These are phyloP conservation scores for Mus minutoides DNA, from an alignment of 2,797 vertebrate genomes.

Conservation along the genomic window DNA sequence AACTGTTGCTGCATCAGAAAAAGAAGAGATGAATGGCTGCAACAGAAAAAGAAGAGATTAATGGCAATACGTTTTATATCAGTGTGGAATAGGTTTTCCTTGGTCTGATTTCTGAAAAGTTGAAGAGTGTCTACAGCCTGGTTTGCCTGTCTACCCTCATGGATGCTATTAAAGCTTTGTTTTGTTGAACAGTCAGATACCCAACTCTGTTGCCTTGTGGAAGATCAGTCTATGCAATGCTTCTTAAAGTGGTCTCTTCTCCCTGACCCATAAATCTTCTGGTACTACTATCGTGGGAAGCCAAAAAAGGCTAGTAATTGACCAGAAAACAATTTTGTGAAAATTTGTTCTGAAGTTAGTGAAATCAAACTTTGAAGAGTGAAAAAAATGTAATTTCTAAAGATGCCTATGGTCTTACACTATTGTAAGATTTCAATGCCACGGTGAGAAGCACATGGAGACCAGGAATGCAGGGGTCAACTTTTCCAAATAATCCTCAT, in stretches of 20 bases:
- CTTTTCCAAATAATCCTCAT: slow-evolving; percentile 22
- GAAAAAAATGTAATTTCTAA: slow-evolving; percentile 8
- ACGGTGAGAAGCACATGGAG: not conserved
- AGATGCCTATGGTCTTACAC: not conserved
- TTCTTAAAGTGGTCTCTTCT: slow-evolving; percentile 72
- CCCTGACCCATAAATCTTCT: slow-evolving; percentile 49
- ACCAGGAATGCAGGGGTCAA: not conserved
- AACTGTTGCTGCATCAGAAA: slow-evolving; percentile 89
- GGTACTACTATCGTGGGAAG: slow-evolving; percentile 73
- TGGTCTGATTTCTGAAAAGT: slow-evolving; percentile 62
- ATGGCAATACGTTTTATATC: not conserved
- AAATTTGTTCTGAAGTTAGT: slow-evolving; percentile 76
- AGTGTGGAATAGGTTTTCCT: slow-evolving; percentile 69
- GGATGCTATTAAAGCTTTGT: slow-evolving; percentile 74
- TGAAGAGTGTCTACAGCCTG: slow-evolving; percentile 67
- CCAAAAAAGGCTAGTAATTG: slow-evolving; percentile 66
- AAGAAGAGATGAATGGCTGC: not conserved
- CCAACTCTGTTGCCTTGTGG: slow-evolving; percentile 70
- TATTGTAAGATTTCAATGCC: not conserved
- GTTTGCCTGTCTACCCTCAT: slow-evolving; percentile 67
- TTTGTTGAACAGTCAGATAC: slow-evolving; percentile 74
- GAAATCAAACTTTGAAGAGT: slow-evolving; percentile 80
- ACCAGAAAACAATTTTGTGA: slow-evolving; percentile 70
- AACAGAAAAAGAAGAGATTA: too few species aligned
- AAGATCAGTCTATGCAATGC: slow-evolving; percentile 69